Conservation (phyloP, 2,797 vertebrate genomes). For the Harpagifer antarcticus region DNA sequence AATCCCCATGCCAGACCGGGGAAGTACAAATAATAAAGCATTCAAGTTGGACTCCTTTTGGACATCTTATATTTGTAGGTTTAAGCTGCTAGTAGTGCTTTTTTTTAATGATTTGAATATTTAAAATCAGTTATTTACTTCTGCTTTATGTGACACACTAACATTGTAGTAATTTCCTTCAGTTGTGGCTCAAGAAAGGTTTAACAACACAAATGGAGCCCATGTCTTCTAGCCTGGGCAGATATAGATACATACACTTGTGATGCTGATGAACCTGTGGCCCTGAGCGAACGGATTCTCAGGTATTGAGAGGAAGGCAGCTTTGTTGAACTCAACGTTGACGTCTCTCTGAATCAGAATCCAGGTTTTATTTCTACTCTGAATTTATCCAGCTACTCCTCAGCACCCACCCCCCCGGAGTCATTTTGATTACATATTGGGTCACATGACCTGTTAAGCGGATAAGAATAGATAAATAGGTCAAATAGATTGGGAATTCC, state of each 20-base stretch:
- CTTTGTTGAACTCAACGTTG: constrained; percentile 20
- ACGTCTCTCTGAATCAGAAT: constrained; percentile 30
- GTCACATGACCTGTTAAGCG: not conserved
- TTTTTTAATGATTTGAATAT: not conserved
- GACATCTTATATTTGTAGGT: not conserved
- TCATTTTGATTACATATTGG: not conserved
- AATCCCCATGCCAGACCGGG: too few relatives aligned
- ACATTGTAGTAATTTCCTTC: not conserved
- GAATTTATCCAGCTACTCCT: not conserved
- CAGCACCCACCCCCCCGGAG: not conserved
- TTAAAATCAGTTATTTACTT: too few relatives aligned
- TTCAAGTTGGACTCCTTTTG: not conserved
- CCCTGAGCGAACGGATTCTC: constrained; percentile 11
- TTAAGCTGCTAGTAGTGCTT: not conserved
- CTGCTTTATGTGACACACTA: not conserved
- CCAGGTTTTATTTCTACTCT: constrained; percentile 1
- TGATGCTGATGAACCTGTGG: constrained; percentile 50
- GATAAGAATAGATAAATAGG: not conserved
- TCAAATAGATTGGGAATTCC: not conserved
- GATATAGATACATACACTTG: constrained; percentile 28
- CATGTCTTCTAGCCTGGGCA: not conserved
- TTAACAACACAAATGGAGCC: not conserved
- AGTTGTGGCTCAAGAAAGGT: not conserved
- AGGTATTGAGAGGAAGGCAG: not conserved
- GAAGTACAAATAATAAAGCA: too few relatives aligned